Evolutionary conservation across 2,888 invertebrate genomes (phyloP), one percentile per base, ranked within the genome.

Genomic region (Acronicta leporina): DNA sequence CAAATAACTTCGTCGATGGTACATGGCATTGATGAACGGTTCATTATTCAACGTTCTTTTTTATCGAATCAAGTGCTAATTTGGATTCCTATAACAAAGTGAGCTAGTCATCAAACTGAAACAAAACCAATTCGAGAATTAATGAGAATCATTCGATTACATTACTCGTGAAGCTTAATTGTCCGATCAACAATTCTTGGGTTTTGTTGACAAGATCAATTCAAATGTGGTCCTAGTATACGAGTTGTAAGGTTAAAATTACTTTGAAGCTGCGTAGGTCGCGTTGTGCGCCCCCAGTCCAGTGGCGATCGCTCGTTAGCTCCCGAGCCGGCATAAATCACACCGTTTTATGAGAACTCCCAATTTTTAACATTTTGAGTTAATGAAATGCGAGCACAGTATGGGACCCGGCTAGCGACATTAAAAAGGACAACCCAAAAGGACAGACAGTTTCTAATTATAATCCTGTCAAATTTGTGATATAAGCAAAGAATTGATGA

Each of bases 311-410:
- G 86, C 88, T 89, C 90, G 92, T 91, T 91, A 90, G 92, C 92
- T 91, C 90, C 92, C 90, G 91, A 89, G 90, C 90, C 89, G 82
- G 85, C 83, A 94, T 94, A 94, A 94, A 94, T 94, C 94, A 93
- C 89, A 75, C 85, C 87, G 87, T 89, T 94, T 94, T 94, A 94
- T 90, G 93, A 91, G 91, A 90, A 84, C 88, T 89, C 88, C 88
- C 88, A 86, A 88, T 91, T 92, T 94, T 93, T 90, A 91, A 90
- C 86, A 85, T 87, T 82, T 78, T 65, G 79, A 84, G 85, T 89
- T 94, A 94, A 94, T 92, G 94, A 94, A 94, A 93, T 92, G 92
- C 94, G 93, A 90, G 90, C 93, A 86, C 94, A 92, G 94, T 94
- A 92, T 94, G 94, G 89, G 92, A 92, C 90, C 91, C 88, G 84